Conservation (phyloP, 2,888 invertebrate genomes). For the Dryobota labecula region DNA sequence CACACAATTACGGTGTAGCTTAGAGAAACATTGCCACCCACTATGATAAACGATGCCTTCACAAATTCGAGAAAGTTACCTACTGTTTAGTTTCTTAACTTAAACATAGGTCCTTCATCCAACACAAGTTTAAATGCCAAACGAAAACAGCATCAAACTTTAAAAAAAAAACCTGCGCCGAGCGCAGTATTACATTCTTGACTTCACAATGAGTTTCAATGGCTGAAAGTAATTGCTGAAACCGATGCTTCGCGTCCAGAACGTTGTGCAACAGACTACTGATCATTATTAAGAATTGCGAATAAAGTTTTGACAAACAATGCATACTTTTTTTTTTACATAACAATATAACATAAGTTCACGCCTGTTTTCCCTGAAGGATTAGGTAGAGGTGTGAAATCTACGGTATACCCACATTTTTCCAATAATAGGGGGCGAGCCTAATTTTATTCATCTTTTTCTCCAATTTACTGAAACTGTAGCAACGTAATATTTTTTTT, state of each 20-base stretch:
- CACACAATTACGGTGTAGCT: too few relatives aligned
- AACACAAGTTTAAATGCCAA: slow-evolving; percentile 6
- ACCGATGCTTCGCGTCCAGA: slow-evolving; percentile 22
- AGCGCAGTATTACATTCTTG: slow-evolving; percentile 46
- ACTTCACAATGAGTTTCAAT: slow-evolving; percentile 56
- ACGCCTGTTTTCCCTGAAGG: too few relatives aligned
- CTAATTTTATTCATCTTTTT: too few relatives aligned
- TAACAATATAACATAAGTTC: too few relatives aligned
- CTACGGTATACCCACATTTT: too few relatives aligned
- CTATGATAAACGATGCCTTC: not conserved
- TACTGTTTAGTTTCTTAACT: not conserved
- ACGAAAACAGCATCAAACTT: slow-evolving; percentile 13
- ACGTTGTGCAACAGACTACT: slow-evolving; percentile 6
- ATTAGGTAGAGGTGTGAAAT: too few relatives aligned
- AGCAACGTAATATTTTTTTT: too few relatives aligned
- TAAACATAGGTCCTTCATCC: not conserved
- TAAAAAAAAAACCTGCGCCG: not conserved
- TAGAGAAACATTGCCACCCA: not conserved
- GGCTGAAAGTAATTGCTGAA: slow-evolving; percentile 48
- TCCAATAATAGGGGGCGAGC: too few relatives aligned
- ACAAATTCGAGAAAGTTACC: not conserved
- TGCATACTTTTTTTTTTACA: too few relatives aligned
- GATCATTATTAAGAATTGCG: slow-evolving; percentile 6
- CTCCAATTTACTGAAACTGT: too few relatives aligned
- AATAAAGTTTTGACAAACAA: too few relatives aligned